Evolutionary conservation across 2,113 vertebrate species (phyloP), one percentile per base, ranked within the genome.

Genomic region (Bubo bubo): DNA sequence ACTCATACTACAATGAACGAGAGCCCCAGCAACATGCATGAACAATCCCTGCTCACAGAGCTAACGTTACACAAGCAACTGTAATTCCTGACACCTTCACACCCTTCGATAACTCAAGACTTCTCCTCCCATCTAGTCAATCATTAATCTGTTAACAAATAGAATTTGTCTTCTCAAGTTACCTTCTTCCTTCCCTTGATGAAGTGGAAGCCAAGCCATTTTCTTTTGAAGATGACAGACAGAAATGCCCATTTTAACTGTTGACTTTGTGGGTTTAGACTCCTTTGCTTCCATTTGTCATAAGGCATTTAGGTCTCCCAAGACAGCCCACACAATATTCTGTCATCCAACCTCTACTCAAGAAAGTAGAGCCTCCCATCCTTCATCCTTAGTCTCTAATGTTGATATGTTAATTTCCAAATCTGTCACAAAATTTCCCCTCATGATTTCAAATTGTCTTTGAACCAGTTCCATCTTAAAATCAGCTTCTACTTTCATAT

Each of bases 21-120:
- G 13, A 72, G 34, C 32, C 35, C 39, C 63, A 86, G 79, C 37
- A 86, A 64, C 9, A 20, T 0, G 6, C 9, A 41, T 0, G 2
- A 85, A 59, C 9, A 45, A 64, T 7, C 52, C 89, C 82, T 86
- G 35, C 22, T 68, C 52, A 64, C 27, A 52, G 59, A 62, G 30
- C 49, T 10, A 37, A 24, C 26, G 10, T 52, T 37, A 43, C 28
- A 52, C 22, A 63, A 63, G n/a, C 49, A 82, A 70, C 53, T 1
- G 1, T 23, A 91, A 62, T 39, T 81, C 45, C 27, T 74, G 53
- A 47, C 10, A 17, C 12, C 49, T 85, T 60, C 39, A 50, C 22
- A 66, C 2, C 14, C 63, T 71, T 56, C 56, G 17, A 41, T 39
- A 76, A 88, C 0, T 1, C 18, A 81, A 49, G n/a, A 49, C 16